Evolutionary conservation across 2,113 vertebrate species (phyloP).

Genomic region (Carlito syrichta): DNA sequence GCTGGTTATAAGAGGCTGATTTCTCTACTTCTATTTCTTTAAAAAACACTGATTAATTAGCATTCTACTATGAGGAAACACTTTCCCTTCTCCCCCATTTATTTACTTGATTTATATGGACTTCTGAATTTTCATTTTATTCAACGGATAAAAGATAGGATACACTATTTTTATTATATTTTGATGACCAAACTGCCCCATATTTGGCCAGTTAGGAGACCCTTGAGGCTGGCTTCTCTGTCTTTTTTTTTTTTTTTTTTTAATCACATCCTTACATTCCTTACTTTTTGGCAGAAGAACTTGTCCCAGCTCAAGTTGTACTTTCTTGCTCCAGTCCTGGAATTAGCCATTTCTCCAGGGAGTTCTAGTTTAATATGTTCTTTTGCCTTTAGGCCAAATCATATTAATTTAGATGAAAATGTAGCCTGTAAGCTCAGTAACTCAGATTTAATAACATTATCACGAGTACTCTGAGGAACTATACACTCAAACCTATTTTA

Average conservation of each 20-base stretch:
- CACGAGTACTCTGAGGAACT: neutral
- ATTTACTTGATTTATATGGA: neutral
- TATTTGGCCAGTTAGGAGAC: neutral
- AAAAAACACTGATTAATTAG: neutral
- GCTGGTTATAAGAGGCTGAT: neutral
- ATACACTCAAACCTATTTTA: neutral
- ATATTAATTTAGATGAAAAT: constrained; percentile 48
- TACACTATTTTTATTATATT: neutral
- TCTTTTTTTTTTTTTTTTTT: no score
- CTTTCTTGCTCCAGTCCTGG: neutral
- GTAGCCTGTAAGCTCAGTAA: neutral
- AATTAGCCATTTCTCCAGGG: constrained; percentile 41
- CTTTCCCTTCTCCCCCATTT: neutral
- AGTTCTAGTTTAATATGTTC: constrained; percentile 21
- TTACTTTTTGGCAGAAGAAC: neutral
- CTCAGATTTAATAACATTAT: constrained; percentile 29
- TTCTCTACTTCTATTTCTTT: neutral
- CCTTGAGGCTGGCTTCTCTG: neutral
- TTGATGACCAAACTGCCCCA: neutral
- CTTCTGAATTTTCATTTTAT: neutral
- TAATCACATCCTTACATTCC: neutral
- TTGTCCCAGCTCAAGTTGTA: neutral
- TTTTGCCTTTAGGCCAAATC: constrained; percentile 41
- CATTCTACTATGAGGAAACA: neutral
- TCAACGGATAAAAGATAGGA: neutral